Conservation (phyloP, 2,888 invertebrate species). For the Cremastinae sp. region DNA sequence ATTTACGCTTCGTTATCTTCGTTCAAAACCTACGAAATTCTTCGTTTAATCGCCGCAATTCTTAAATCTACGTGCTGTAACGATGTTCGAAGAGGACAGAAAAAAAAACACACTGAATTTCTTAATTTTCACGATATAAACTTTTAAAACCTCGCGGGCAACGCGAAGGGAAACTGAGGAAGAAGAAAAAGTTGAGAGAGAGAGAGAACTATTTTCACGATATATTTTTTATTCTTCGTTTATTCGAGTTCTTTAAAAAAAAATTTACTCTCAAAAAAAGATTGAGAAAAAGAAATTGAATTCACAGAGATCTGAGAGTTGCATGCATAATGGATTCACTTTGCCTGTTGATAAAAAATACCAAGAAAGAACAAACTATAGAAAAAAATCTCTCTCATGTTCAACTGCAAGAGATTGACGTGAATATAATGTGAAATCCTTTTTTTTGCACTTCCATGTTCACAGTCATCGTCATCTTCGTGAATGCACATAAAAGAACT, state of each 20-base stretch:
- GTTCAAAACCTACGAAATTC: slow-evolving; percentile 34
- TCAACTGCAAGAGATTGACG: slow-evolving; percentile 62
- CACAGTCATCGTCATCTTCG: slow-evolving; percentile 80
- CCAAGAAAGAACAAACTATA: slow-evolving; percentile 15
- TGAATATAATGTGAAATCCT: slow-evolving; percentile 70
- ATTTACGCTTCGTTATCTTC: slow-evolving; percentile 50
- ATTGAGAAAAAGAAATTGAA: slow-evolving; percentile 4
- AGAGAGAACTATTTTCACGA: slow-evolving; percentile 12
- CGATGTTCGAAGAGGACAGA: slow-evolving; percentile 10
- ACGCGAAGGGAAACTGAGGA: not conserved
- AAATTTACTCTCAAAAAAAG: not conserved
- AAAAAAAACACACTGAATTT: slow-evolving; percentile 35
- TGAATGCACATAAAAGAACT: slow-evolving; percentile 79
- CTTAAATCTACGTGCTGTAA: slow-evolving; percentile 58
- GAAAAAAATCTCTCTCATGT: slow-evolving; percentile 57
- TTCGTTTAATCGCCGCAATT: slow-evolving; percentile 54
- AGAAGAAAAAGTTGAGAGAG: slow-evolving; percentile 22
- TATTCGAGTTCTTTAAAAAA: not conserved
- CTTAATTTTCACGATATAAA: slow-evolving; percentile 49
- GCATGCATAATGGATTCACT: slow-evolving; percentile 49
- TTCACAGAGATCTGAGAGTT: slow-evolving; percentile 19
- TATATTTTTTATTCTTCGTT: not conserved
- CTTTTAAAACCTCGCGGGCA: slow-evolving; percentile 28
- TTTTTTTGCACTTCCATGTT: slow-evolving; percentile 79
- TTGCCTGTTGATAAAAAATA: slow-evolving; percentile 39